Evolutionary conservation across 1,140 invertebrate genomes (phyloP).

Genomic region (Ostrea edulis): DNA sequence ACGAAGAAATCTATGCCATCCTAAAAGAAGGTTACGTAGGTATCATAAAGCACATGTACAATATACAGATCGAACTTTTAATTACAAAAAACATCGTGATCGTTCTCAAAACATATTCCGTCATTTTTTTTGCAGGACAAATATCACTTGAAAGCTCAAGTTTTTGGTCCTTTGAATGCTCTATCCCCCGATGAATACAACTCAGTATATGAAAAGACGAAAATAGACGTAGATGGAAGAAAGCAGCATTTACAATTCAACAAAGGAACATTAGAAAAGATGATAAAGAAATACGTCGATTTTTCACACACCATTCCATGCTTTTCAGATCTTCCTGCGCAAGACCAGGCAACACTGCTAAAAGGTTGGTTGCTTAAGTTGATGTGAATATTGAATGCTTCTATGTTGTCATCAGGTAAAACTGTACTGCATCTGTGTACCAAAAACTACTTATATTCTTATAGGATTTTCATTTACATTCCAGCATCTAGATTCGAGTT

Average conservation of each 20-base stretch:
- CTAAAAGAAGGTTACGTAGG: constrained; percentile 29
- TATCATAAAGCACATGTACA: background rate
- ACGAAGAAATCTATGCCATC: constrained; percentile 24
- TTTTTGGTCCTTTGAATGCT: constrained; percentile 51
- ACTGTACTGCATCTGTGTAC: background rate
- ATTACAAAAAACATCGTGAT: background rate
- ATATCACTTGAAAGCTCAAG: constrained; percentile 44
- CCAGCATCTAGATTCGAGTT: constrained; percentile 50
- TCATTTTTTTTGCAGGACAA: constrained; percentile 47
- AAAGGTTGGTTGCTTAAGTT: constrained; percentile 45
- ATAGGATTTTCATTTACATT: background rate
- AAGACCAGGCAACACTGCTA: constrained; percentile 53
- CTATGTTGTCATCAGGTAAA: background rate
- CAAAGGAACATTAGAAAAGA: constrained; percentile 48
- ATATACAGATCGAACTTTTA: background rate
- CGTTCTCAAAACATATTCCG: background rate
- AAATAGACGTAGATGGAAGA: constrained; percentile 54
- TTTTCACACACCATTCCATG: constrained; percentile 54
- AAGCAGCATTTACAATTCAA: constrained; percentile 45
- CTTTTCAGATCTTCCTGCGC: constrained; percentile 48
- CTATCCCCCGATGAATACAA: constrained; percentile 53
- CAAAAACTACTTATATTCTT: background rate
- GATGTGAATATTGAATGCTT: background rate
- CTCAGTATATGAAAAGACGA: constrained; percentile 49
- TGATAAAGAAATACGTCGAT: constrained; percentile 52